phyloP scores from a whole-genome alignment of 2,113 vertebrate species.

The Campylorhamphus procurvoides region DNA sequence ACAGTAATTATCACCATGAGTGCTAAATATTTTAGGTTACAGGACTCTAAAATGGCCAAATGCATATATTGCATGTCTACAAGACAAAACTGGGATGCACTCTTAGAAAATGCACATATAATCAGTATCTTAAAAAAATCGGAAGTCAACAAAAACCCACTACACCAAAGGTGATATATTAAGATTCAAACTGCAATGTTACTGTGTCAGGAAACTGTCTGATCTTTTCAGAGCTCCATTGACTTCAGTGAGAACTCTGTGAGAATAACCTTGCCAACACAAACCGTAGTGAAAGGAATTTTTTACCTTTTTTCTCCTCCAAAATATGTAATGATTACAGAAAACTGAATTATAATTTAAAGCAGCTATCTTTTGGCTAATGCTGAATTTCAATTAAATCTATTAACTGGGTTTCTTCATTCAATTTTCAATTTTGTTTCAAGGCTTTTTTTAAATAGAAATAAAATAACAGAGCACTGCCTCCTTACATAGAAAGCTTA shows the following conservation, averaged over 20 bases:
- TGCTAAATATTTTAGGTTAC: neutral
- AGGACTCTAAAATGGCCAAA: slow-evolving; percentile 3
- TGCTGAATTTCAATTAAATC: neutral
- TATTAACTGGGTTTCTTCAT: neutral
- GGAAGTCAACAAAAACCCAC: neutral
- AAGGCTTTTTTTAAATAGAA: neutral
- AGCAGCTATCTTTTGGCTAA: neutral
- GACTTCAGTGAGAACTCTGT: slow-evolving; percentile 42
- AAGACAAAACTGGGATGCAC: neutral
- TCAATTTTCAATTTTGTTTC: neutral
- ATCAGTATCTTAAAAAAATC: neutral
- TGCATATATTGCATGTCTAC: neutral
- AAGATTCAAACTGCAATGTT: neutral
- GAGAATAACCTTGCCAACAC: neutral
- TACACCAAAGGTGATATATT: neutral
- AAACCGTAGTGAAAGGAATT: neutral
- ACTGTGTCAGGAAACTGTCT: neutral
- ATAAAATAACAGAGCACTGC: neutral
- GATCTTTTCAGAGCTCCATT: neutral
- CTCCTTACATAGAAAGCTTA: slow-evolving; percentile 49
- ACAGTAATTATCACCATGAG: neutral
- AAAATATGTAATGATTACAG: neutral
- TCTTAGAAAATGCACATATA: neutral
- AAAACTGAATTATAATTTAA: neutral
- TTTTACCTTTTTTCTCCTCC: neutral